These are phyloP conservation scores for Cranoglanis bouderius DNA, from an alignment of 2,113 vertebrate genomes.

Conservation along the genomic window DNA sequence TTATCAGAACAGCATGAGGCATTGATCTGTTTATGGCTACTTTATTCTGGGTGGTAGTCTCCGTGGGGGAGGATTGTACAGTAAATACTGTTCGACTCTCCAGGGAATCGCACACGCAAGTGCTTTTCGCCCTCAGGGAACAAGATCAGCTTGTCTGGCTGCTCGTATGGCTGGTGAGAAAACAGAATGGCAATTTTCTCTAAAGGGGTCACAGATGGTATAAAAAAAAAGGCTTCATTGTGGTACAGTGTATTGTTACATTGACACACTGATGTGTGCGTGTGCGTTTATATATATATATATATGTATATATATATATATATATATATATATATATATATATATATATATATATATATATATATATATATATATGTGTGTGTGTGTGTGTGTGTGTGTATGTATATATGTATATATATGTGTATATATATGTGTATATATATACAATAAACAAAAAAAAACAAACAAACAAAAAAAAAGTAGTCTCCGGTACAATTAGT, in stretches of 20 bases:
- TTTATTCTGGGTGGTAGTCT: slow-evolving; percentile 45
- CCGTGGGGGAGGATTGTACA: slow-evolving; percentile 43
- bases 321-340: too few relatives aligned
- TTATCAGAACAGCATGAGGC: slow-evolving; percentile 61
- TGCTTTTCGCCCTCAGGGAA: slow-evolving; percentile 38
- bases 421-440: too few relatives aligned
- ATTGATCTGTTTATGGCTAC: slow-evolving; percentile 64
- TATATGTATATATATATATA: too few relatives aligned
- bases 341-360: too few relatives aligned
- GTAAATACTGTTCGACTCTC: slow-evolving; percentile 52
- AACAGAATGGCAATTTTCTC: slow-evolving; percentile 45
- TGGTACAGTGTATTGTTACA: slow-evolving; percentile 29
- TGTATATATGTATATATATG: too few relatives aligned
- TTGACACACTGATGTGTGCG: slow-evolving; percentile 35
- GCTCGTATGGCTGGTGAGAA: slow-evolving; percentile 38
- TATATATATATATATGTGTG: too few relatives aligned
- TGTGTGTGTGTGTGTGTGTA: too few relatives aligned
- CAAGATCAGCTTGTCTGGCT: slow-evolving; percentile 42
- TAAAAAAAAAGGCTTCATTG: slow-evolving; percentile 35
- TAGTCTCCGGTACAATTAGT: too few relatives aligned
- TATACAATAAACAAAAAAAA: too few relatives aligned
- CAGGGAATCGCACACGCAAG: slow-evolving; percentile 41
- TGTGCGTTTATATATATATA: too few relatives aligned
- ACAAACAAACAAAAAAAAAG: too few relatives aligned
- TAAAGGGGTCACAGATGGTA: slow-evolving; percentile 43